Evolutionary conservation across 2,113 vertebrate species (phyloP), one percentile per base, ranked within the genome.

Genomic region (Chloropsis hardwickii): DNA sequence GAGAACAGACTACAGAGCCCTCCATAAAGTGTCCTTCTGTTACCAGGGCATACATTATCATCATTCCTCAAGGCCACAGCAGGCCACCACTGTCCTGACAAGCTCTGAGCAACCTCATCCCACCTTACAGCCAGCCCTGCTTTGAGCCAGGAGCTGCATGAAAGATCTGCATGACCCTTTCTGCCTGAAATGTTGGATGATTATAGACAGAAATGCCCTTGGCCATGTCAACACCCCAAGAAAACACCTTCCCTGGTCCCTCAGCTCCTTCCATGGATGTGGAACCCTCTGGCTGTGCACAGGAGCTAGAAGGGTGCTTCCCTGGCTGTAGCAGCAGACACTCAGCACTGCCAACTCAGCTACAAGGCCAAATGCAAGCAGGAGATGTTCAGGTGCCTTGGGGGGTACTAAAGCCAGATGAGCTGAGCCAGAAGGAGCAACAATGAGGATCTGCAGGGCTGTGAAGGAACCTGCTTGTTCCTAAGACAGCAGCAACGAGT

Each of bases 221-320:
- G 0, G 39, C 37, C 28, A 58, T 0, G 0, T 44, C 81, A 72
- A 18, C 14, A 42, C 5, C 11, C 12, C n/a, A 58, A 45, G 14
- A 61, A 87, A 81, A 31, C 23, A 66, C 11, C 10, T 54, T 61
- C 23, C 9, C 6, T 61, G 5, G 10, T 53, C 14, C 9, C n/a
- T n/a, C 61, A 90, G 22, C 40, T 53, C 15, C 23, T 93, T 6
- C 51, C 39, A 11, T 7, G 12, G 29, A 67, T 35, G 53, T 70
- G 62, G 42, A 65, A 73, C 16, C 25, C 18, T 50, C 25, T 78
- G 39, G 31, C 44, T 37, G 15, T 27, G 42, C 88, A 76, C 6
- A 50, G 35, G 27, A 81, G 28, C 31, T 37, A 21, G 39, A 33
- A 67, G 4, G 9, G 8, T 29, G 48, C 35, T 64, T 51, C 35